phyloP scores from a whole-genome alignment of 2,113 vertebrate genomes.

The Astatotilapia flaviijosephi region DNA sequence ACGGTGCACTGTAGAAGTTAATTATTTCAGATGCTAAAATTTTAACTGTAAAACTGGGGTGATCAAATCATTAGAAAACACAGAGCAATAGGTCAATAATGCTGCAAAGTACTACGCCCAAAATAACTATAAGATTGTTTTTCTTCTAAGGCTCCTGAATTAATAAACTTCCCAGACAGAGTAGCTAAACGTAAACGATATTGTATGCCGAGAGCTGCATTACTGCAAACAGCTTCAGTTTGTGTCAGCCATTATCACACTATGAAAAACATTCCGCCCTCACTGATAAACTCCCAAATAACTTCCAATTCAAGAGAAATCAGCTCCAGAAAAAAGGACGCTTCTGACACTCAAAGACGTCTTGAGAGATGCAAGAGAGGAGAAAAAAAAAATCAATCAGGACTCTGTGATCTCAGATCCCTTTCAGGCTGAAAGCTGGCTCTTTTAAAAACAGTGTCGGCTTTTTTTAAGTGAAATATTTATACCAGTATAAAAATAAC shows the following conservation, averaged over 20 bases:
- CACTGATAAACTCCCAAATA: neutral
- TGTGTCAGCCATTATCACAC: neutral
- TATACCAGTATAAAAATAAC: slow-evolving; percentile 45
- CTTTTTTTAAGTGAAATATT: slow-evolving; percentile 45
- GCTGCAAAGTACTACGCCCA: neutral
- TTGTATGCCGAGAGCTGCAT: neutral
- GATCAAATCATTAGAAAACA: neutral
- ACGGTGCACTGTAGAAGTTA: neutral
- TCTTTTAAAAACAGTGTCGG: neutral
- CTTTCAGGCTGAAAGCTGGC: neutral
- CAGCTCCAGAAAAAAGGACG: neutral
- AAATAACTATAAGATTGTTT: neutral
- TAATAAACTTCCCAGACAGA: neutral
- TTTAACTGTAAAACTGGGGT: neutral
- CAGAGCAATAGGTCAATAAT: neutral
- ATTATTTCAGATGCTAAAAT: neutral
- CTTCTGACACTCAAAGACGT: neutral
- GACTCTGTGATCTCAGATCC: neutral
- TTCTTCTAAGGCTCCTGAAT: neutral
- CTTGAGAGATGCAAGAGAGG: neutral
- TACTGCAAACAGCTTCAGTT: neutral
- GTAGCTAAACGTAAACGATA: neutral
- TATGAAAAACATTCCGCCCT: neutral
- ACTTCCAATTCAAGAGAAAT: neutral
- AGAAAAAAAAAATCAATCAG: neutral